phyloP scores from a whole-genome alignment of 1,140 invertebrate genomes.

The Myzus persicae region DNA sequence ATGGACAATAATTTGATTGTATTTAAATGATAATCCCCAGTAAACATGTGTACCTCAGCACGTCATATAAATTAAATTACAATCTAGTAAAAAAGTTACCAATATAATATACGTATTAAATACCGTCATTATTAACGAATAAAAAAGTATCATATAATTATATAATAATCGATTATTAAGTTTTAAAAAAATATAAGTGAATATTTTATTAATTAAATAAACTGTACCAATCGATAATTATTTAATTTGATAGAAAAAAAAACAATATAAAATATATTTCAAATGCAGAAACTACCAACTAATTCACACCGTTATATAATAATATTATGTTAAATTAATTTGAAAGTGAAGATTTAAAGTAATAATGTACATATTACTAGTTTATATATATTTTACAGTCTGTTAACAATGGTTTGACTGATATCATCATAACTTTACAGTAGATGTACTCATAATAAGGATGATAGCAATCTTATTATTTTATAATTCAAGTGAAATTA shows the following conservation, averaged over 20 bases:
- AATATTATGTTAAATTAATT: no score
- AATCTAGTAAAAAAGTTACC: background rate
- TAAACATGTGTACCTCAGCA: no score
- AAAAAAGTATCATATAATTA: background rate
- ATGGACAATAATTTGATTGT: no score
- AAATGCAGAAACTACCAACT: background rate
- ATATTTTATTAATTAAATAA: background rate
- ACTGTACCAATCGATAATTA: background rate
- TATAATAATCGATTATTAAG: no score
- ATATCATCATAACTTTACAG: background rate
- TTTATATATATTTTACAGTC: background rate
- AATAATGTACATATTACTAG: no score
- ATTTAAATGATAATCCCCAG: no score
- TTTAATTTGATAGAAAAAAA: background rate
- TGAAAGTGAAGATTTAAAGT: no score
- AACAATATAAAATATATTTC: background rate
- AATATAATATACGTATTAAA: background rate
- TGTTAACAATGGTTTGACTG: background rate
- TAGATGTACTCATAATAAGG: background rate
- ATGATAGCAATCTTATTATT: background rate
- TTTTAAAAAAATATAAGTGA: background rate
- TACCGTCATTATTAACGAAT: background rate
- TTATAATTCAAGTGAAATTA: background rate
- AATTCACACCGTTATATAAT: no score
- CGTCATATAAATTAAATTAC: background rate